Evolutionary conservation across 2,888 invertebrate genomes (phyloP), one percentile per base, ranked within the genome.

Genomic region (Ashinkailepas kermadecensis): DNA sequence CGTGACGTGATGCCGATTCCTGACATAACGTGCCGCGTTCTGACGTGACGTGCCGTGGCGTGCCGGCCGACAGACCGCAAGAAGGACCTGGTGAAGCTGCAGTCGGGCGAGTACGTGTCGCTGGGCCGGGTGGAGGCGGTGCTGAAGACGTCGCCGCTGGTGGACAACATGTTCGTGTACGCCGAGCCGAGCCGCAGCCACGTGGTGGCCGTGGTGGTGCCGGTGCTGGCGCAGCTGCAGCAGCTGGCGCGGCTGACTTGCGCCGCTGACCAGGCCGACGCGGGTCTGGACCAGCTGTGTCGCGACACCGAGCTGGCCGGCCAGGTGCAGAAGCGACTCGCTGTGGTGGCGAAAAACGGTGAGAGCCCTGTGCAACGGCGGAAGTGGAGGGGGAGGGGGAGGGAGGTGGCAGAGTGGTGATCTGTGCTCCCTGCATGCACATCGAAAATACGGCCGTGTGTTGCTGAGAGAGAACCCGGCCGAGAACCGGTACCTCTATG

Each of bases 61-160:
- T n/a, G n/a, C 65, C 89, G 21, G 18, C 65, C 65, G n/a, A 9
- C 88, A 97, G 98, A 99, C 89, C 95, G 99, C 85, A 99, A 99
- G 90, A 99, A 99, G 89, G 99, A 99, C 89, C 90, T 99, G 85
- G 97, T 99, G 67, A 99, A 99, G 88, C 90, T 99, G 81, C 97
- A 99, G 88, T 94, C 95, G 58, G 99, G 99, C 84, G 99, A 99
- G 89, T 99, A 99, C 88, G 95, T 99, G 54, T 98, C 98, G 0
- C 90, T 99, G 80, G 97, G 97, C 84, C 84, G 84, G 79, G 85
- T 85, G 39, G 85, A 85, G 81, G 79, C 85, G 18, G 84, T 82
- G 67, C 81, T 85, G 57, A 67, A 54, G 56, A 83, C 89, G 84
- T 96, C 97, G 15, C 93, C 97, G 13, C 88, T 97, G 62, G 94